Conservation (phyloP, 2,888 invertebrate species). For the Pseudococcus viburni region DNA sequence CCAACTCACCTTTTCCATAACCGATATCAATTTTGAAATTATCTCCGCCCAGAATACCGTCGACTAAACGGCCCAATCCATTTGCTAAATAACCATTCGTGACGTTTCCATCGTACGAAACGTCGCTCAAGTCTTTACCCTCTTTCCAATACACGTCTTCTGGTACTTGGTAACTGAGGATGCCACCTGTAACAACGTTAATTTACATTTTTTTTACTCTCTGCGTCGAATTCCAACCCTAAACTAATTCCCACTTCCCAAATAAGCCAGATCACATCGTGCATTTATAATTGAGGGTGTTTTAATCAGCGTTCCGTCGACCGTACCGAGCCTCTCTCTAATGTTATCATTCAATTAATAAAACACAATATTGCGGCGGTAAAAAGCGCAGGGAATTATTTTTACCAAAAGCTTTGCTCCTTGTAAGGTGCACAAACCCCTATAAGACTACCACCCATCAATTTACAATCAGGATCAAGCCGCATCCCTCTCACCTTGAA, state of each 20-base stretch:
- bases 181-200: slow-evolving; percentile 73
- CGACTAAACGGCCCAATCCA: slow-evolving; percentile 81
- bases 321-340: background rate
- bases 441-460: slow-evolving; percentile 14
- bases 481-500: background rate
- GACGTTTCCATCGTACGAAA: slow-evolving; percentile 78
- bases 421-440: background rate
- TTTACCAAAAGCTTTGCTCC: background rate
- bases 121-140: slow-evolving; percentile 74
- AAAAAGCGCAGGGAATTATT: slow-evolving; percentile 20
- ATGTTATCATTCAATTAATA: slow-evolving; percentile 50
- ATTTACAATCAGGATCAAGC: slow-evolving; percentile 15
- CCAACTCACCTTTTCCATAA: slow-evolving; percentile 74
- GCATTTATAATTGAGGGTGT: slow-evolving; percentile 34
- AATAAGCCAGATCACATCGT: slow-evolving; percentile 6
- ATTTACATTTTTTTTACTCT: slow-evolving; percentile 17
- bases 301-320: slow-evolving; percentile 30
- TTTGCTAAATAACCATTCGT: slow-evolving; percentile 73
- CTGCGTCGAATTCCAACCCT: background rate
- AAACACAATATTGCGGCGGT: slow-evolving; percentile 23
- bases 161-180: slow-evolving; percentile 75
- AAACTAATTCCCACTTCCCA: slow-evolving; percentile 3
- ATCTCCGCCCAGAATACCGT: slow-evolving; percentile 78
- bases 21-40: slow-evolving; percentile 77
- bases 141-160: slow-evolving; percentile 73